Evolutionary conservation across 2,113 vertebrate species (phyloP), one percentile per base, ranked within the genome.

Genomic region (Rana temporaria): DNA sequence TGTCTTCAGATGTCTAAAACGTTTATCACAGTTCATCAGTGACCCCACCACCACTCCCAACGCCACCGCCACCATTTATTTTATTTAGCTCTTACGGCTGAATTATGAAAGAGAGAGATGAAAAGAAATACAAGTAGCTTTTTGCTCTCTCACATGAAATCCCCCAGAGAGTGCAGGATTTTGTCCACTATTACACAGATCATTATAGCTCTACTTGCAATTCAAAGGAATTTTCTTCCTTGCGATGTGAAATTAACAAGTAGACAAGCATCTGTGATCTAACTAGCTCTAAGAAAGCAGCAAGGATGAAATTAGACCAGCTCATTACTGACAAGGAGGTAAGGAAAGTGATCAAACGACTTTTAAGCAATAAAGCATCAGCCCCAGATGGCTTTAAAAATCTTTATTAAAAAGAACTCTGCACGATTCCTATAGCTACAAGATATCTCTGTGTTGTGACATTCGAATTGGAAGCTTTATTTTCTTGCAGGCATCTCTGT

Each of bases 251-350:
- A 81, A 73, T 81, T 82, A 82, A 81, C 79, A 73, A 74, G 80
- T 75, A 82, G 80, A 82, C 60, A 75, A 66, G 62, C 62, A 82
- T 82, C 62, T 82, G 80, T 82, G 80, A 82, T 82, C 70, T 82
- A 74, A 82, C 70, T 24, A 59, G 66, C 66, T 60, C 70, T 80
- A 80, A 48, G 66, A 82, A 75, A 74, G 62, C 38, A 19, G 80
- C 60, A 42, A 82, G 70, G 80, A 75, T 82, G 62, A 82, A 82
- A 82, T 82, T 74, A 74, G 48, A 82, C 71, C 59, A 65, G 69
- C 60, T 82, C 48, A 82, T 74, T 82, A 82, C 79, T 82, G 79
- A 82, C 70, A 74, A 82, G 70, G 62, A 82, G 60, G 80, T 74
- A 82, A 38, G 56, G 70, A 74, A 57, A 66, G 52, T 59, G 80